Conservation (phyloP, 2,113 vertebrate species). For the Engraulis encrasicolus region DNA sequence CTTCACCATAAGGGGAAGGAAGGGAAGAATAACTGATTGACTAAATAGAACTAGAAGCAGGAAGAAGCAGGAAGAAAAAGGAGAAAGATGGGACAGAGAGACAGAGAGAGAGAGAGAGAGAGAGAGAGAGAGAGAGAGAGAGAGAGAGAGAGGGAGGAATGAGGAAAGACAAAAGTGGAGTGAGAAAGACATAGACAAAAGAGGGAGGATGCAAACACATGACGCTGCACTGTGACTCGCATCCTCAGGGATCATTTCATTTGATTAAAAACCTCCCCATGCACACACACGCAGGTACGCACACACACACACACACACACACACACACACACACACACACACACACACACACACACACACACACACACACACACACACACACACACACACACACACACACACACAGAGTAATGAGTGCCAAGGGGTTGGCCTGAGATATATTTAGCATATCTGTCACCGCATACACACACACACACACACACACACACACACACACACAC, state of each 20-base stretch:
- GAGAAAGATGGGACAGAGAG: neutral
- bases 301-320: no score
- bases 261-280: slow-evolving; percentile 8
- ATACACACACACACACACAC: neutral
- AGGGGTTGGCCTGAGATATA: neutral
- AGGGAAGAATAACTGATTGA: no score
- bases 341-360: no score
- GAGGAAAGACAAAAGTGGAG: neutral
- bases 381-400: no score
- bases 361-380: no score
- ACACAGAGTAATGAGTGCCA: slow-evolving; percentile 2
- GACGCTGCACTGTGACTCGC: neutral
- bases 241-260: neutral
- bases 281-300: no score
- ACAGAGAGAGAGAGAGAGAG: neutral
- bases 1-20: no score
- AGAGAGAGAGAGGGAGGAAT: neutral
- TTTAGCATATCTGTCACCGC: neutral
- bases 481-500: neutral
- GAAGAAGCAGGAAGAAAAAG: neutral
- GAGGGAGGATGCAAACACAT: neutral
- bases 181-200: neutral
- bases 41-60: no score
- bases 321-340: no score
- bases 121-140: neutral